Base-by-base conservation (phyloP, 2,113 vertebrate genomes). In the Pungitius pungitius region DNA sequence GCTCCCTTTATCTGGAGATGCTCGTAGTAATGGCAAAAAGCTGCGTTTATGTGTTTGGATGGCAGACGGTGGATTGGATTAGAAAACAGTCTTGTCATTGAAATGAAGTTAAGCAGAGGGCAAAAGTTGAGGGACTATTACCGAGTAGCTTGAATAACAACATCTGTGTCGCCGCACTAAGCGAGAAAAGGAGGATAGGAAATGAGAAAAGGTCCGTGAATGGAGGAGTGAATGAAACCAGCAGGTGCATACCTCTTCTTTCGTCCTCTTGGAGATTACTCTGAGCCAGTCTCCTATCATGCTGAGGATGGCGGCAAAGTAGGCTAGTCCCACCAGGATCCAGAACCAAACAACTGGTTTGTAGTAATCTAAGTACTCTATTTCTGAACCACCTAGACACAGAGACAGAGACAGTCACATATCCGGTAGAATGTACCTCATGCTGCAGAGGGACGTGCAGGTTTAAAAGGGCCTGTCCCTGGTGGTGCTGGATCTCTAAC, bases 221-320 rank as follows among this genome's bases (percentile, higher is more conserved):
- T n/a, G 6, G 67, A 72, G 11, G 15, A 51, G 9, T 8, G 57
- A 56, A 67, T 35, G 22, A 71, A 71, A 24, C 13, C 1, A 59
- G 20, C 18, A 64, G 69, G 62, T 9, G 63, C 89, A 26, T 95
- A 98, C 97, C 96, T 98, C 97, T 84, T 97, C 96, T 92, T 97
- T 97, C 5, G 97, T 98, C 92, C 95, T 96, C 93, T 95, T 96
- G 66, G 97, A 98, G 71, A 98, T 92, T 73, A 96, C 96, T 72
- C 95, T 92, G 45, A 98, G 87, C 97, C 96, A 98, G 63, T 98
- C 96, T 93, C 97, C 97, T 59, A 98, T 98, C 96, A 98, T 98
- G 85, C 96, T 98, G 91, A 98, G 95, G 58, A 98, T 96, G 7
- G 97, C 97, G 37, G 97, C 96, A 89, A 98, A 98, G 89, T 98